Evolutionary conservation across 2,797 vertebrate species (phyloP).

Genomic region (Oreochromis grahami): DNA sequence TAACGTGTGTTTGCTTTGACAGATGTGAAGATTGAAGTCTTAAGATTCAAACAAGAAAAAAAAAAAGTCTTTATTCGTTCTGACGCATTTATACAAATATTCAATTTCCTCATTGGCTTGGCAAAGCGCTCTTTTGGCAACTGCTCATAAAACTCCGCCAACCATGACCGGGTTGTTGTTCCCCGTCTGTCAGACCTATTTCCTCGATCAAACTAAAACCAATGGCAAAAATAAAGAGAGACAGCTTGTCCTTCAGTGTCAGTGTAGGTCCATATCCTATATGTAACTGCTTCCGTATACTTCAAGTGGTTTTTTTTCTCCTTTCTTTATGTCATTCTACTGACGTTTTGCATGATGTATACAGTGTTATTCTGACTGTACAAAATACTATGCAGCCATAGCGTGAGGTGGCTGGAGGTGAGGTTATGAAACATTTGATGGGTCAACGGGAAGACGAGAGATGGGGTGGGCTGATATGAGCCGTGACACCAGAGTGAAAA

Average conservation of each 20-base stretch:
- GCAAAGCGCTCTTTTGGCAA: conserved; percentile 55
- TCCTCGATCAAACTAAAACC: conserved; percentile 41
- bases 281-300: conserved; percentile 43
- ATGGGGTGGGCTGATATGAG: background rate
- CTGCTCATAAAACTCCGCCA: conserved; percentile 30
- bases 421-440: conserved; percentile 5
- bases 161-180: background rate
- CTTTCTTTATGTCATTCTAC: conserved; percentile 45
- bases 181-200: conserved; percentile 8
- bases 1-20: conserved; percentile 27
- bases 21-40: conserved; percentile 47
- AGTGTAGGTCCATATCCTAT: conserved; percentile 76
- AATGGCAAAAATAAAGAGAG: conserved; percentile 49
- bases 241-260: conserved; percentile 45
- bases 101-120: conserved; percentile 47
- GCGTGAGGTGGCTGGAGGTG: background rate
- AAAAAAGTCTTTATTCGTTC: conserved; percentile 67
- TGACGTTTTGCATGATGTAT: conserved; percentile 48
- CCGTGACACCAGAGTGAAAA: conserved; percentile 4
- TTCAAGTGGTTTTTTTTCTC: conserved; percentile 42
- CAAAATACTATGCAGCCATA: conserved; percentile 57
- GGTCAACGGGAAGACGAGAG: background rate
- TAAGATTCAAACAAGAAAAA: conserved; percentile 46
- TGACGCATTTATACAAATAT: conserved; percentile 65
- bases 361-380: conserved; percentile 53